phyloP scores from a whole-genome alignment of 2,888 invertebrate species.

The Mesorhabditis sp. region DNA sequence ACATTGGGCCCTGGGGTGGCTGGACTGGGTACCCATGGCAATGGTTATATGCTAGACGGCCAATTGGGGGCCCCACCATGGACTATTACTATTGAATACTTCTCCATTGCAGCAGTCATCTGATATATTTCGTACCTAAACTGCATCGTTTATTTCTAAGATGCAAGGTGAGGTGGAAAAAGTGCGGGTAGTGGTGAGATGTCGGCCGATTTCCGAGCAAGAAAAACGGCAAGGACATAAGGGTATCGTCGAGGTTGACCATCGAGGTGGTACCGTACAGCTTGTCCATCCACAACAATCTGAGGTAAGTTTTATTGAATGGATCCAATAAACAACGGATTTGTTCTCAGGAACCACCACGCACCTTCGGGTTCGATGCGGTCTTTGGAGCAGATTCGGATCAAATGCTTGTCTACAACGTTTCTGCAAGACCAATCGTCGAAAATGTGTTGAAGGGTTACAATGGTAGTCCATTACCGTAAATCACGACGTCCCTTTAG shows the following conservation, averaged over 20 bases:
- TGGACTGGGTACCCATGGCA: too few species aligned
- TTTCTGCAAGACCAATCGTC: constrained; percentile 91
- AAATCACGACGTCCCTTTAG: constrained; percentile 49
- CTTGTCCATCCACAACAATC: constrained; percentile 19
- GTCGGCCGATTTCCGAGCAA: constrained; percentile 83
- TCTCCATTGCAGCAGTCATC: background rate
- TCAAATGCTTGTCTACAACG: constrained; percentile 83
- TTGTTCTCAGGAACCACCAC: constrained; percentile 65
- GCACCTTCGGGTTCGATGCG: constrained; percentile 88
- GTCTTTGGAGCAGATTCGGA: constrained; percentile 82
- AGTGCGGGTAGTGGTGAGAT: constrained; percentile 90
- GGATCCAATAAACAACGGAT: background rate
- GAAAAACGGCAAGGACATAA: constrained; percentile 74
- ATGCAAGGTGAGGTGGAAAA: constrained; percentile 68
- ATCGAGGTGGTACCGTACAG: constrained; percentile 23
- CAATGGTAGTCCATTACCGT: constrained; percentile 72
- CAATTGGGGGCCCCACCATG: too few species aligned
- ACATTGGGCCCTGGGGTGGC: too few species aligned
- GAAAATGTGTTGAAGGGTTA: constrained; percentile 91
- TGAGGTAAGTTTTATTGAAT: background rate
- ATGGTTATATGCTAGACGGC: too few species aligned
- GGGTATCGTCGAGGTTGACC: constrained; percentile 51
- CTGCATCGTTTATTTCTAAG: constrained; percentile 4
- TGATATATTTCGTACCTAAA: constrained; percentile 1
- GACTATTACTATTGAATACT: background rate